Percentiles rank a stretch among this genome's conserved stretches.
phyloP scores from a whole-genome alignment of 2,113 vertebrate species.

The Callospermophilus lateralis region DNA sequence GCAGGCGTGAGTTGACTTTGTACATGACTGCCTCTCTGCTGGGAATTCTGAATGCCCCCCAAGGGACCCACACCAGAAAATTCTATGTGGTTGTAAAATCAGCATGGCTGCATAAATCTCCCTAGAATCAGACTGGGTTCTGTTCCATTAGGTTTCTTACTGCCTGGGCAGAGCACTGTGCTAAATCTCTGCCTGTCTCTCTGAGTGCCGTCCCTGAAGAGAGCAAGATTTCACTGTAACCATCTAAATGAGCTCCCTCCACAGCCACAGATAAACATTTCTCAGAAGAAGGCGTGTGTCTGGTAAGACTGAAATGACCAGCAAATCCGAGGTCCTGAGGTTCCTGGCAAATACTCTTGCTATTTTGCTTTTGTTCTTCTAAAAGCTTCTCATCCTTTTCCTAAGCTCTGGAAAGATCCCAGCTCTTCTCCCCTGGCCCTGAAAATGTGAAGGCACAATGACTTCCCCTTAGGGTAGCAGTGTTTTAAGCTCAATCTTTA shows the following conservation, averaged over 20 bases:
- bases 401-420: not conserved
- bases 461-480: not conserved
- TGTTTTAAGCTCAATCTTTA: not conserved
- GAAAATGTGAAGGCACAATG: not conserved
- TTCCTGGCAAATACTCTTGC: not conserved
- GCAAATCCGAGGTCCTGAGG: not conserved
- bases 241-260: not conserved
- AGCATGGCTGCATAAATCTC: rapidly evolving
- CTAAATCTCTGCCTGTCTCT: not conserved
- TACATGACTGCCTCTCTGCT: rapidly evolving
- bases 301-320: not conserved
- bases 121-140: not conserved
- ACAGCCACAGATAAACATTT: not conserved
- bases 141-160: not conserved
- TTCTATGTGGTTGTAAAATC: not conserved
- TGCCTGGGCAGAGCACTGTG: rapidly evolving
- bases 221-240: not conserved
- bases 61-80: not conserved
- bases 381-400: not conserved
- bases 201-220: no score
- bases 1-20: not conserved
- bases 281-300: not conserved
- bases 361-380: not conserved
- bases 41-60: not conserved
- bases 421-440: not conserved